Evolutionary conservation across 2,797 vertebrate genomes (phyloP).

Genomic region (Darevskia nairensis): DNA sequence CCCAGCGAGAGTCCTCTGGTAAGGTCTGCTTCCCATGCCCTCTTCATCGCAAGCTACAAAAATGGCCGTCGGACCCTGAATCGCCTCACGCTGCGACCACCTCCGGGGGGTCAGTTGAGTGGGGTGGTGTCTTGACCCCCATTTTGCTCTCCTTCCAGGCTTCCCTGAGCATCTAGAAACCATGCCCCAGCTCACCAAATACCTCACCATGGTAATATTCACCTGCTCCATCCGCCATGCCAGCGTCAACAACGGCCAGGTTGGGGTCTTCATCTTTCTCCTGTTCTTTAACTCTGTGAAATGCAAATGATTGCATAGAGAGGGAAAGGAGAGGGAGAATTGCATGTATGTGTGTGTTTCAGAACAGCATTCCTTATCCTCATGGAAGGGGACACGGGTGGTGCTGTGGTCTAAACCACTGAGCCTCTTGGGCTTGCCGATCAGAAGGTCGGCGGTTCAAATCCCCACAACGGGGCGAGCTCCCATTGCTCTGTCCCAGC

Average conservation of each 20-base stretch:
- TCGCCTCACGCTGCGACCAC: not conserved
- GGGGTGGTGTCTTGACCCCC: not conserved
- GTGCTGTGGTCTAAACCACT: too few relatives aligned
- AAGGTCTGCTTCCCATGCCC: not conserved
- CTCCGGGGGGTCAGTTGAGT: not conserved
- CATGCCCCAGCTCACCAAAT: constrained; percentile 53
- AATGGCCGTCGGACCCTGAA: not conserved
- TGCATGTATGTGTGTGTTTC: too few relatives aligned
- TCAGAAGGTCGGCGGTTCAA: too few relatives aligned
- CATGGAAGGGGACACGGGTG: too few relatives aligned
- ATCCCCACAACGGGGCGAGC: too few relatives aligned
- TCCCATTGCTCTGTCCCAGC: too few relatives aligned
- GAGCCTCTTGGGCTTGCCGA: too few relatives aligned
- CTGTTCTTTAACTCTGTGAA: too few relatives aligned
- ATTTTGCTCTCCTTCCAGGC: constrained; percentile 31
- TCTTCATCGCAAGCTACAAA: accelerated
- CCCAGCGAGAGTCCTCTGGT: constrained; percentile 76
- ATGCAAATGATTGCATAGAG: too few relatives aligned
- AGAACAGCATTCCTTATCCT: too few relatives aligned
- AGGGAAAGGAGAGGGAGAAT: too few relatives aligned
- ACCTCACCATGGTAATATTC: constrained; percentile 75
- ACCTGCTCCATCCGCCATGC: constrained; percentile 70
- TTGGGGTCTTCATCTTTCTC: constrained; percentile 15
- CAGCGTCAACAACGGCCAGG: constrained; percentile 68
- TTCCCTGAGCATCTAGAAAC: constrained; percentile 59